These are phyloP conservation scores for Epinotia nisella DNA, from an alignment of 2,888 invertebrate genomes.

Conservation along the genomic window DNA sequence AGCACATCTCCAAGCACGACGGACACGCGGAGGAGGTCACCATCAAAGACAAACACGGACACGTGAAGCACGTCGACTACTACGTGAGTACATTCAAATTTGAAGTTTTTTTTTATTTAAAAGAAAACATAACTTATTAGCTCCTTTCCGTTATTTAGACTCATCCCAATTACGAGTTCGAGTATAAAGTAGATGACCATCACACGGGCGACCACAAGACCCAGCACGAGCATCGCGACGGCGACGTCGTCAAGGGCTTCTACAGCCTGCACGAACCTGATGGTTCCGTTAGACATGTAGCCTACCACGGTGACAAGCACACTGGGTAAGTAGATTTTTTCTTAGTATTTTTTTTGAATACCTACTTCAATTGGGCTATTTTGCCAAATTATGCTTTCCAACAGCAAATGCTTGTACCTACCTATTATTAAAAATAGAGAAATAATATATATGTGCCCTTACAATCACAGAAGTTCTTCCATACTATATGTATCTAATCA, in stretches of 20 bases:
- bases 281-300: constrained; percentile 77
- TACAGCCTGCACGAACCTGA: constrained; percentile 76
- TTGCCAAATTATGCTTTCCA: no score
- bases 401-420: no score
- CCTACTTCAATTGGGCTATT: no score
- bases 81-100: constrained; percentile 52
- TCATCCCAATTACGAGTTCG: constrained; percentile 56
- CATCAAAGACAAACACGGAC: constrained; percentile 56
- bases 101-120: background rate
- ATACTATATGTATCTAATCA: no score
- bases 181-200: constrained; percentile 64
- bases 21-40: constrained; percentile 60
- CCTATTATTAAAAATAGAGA: no score
- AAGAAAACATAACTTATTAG: background rate
- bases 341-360: background rate
- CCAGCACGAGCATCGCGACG: constrained; percentile 77
- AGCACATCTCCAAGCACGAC: constrained; percentile 55
- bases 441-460: no score
- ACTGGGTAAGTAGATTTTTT: constrained; percentile 60
- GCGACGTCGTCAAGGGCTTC: constrained; percentile 70
- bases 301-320: constrained; percentile 78
- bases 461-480: no score
- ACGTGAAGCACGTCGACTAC: constrained; percentile 57
- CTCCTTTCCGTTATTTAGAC: constrained; percentile 27
- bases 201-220: constrained; percentile 82